Conservation (phyloP, 2,888 invertebrate species). For the Drosophila melanosoma region DNA sequence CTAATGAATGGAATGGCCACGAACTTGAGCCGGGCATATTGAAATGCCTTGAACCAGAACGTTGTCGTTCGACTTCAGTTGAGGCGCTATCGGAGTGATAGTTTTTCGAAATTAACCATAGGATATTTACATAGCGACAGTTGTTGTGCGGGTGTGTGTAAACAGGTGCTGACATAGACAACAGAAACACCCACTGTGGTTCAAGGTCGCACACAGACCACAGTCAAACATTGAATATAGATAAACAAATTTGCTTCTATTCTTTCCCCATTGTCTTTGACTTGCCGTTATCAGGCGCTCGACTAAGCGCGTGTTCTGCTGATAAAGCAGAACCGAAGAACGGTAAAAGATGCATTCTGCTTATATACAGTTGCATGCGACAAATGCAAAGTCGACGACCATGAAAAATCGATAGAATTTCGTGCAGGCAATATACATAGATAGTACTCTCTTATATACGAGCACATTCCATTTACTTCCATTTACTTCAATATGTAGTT, state of each 20-base stretch:
- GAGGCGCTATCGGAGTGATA: slow-evolving; percentile 22
- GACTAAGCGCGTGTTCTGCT: slow-evolving; percentile 28
- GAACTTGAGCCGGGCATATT: slow-evolving; percentile 67
- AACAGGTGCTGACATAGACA: slow-evolving; percentile 62
- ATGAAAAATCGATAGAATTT: slow-evolving; percentile 65
- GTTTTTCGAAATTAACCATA: slow-evolving; percentile 48
- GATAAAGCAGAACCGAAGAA: slow-evolving; percentile 39
- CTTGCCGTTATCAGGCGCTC: slow-evolving; percentile 40
- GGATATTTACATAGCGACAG: slow-evolving; percentile 43
- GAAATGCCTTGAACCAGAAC: slow-evolving; percentile 62
- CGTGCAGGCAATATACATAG: slow-evolving; percentile 39
- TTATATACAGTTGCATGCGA: slow-evolving; percentile 21
- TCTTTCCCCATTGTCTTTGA: slow-evolving; percentile 24
- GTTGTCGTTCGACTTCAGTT: slow-evolving; percentile 16
- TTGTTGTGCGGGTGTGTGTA: slow-evolving; percentile 47
- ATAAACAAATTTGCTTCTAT: slow-evolving; percentile 40
- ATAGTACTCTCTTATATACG: slow-evolving; percentile 28
- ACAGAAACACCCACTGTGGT: slow-evolving; percentile 51
- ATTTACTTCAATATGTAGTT: slow-evolving; percentile 41
- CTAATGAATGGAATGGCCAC: slow-evolving; percentile 77
- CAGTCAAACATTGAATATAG: slow-evolving; percentile 31
- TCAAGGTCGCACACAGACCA: slow-evolving; percentile 58
- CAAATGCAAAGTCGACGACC: slow-evolving; percentile 43
- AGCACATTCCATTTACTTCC: neutral
- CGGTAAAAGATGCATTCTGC: slow-evolving; percentile 26